Base-by-base conservation (phyloP, 2,888 invertebrate genomes). In the Congeria kusceri region DNA sequence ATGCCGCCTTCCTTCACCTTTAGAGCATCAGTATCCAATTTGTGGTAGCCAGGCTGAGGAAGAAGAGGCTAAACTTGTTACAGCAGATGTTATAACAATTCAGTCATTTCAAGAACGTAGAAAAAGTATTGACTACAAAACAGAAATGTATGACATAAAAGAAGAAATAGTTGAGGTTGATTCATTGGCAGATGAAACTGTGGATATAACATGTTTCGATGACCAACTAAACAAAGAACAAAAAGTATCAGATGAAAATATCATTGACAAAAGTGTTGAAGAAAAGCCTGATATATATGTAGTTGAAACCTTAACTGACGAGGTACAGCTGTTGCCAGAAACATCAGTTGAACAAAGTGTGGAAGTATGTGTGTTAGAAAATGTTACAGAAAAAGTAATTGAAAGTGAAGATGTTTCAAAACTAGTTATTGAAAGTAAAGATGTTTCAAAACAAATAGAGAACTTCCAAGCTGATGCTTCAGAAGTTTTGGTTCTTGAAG, bases 1-100 rank as follows among this genome's bases (percentile, higher is more conserved):
- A 25, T 69, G 68, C 56, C 80, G 80, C 58, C 63, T 80, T 4
- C 80, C 77, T 18, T 83, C 83, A 15, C 83, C 83, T 58, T 44
- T 72, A 49, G 70, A 77, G 46, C 73, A 74, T 25, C 73, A 83
- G 7, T 83, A 83, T 59, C 59, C 68, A 53, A 63, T 69, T 18
- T 70, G 66, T 61, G 70, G 53, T 46, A 49, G 46, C 27, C 44
- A 76, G 32, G 23, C 65, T 13, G 59, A 56, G 47, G 62, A 66
- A 27, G 49, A 53, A n/a, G 68, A 67, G 32, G 23, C 62, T 9
- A 32, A 49, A 44, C 15, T 59, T 44, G 29, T 49, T 13, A 49
- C 53, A 64, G 53, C 64, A 23, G 64, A 64, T 9, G 7, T 23
- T 3, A 53, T 53, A 1, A 53, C 23, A 23, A 53, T 53, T 53